Base-by-base conservation (phyloP, 2,113 vertebrate species). In the Petroica traversi region DNA sequence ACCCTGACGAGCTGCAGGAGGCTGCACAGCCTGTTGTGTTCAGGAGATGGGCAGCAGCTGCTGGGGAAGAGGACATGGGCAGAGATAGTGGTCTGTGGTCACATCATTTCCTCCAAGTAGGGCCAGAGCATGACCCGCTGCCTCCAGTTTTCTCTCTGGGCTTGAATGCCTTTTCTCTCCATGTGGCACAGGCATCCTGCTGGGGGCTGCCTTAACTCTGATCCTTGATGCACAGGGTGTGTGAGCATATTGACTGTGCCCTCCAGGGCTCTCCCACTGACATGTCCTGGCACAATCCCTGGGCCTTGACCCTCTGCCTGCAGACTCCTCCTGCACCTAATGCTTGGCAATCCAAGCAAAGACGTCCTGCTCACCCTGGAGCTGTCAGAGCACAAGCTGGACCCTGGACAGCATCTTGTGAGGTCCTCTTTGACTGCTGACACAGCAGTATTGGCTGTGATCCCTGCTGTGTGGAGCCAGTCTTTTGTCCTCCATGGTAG, bases 191-290 rank as follows among this genome's bases (percentile, higher is more conserved):
- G 25, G 12, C 14, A 14, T n/a, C 6, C 24, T 67, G 13, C 22
- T 20, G 26, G 4, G 28, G 33, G 9, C n/a, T 88, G 41, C 23
- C 34, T 67, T 41, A 25, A 4, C 19, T 14, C 14, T 54, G 38
- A 12, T 22, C 0, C 1, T 49, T 51, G 26, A 33, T 66, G 55
- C 58, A 28, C 3, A 25, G 1, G 0, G 0, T 55, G 5, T 61
- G 20, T 66, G 41, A 69, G 18, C 8, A 24, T 36, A 14, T 17
- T 11, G 40, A 17, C 34, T 22, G 8, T 38, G 45, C 10, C 13
- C 15, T 9, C 11, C 36, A 26, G n/a, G 34, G 6, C 9, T 82
- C 24, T 71, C 36, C 25, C 29, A 17, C 23, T 6, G 1, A 12
- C 43, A 2, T 1, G 5, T 58, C 43, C 48, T 62, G 0, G 3